Percentiles rank a stretch among this genome's conserved stretches.
phyloP scores from a whole-genome alignment of 2,797 vertebrate genomes.

The Mormyrops attenuatus region DNA sequence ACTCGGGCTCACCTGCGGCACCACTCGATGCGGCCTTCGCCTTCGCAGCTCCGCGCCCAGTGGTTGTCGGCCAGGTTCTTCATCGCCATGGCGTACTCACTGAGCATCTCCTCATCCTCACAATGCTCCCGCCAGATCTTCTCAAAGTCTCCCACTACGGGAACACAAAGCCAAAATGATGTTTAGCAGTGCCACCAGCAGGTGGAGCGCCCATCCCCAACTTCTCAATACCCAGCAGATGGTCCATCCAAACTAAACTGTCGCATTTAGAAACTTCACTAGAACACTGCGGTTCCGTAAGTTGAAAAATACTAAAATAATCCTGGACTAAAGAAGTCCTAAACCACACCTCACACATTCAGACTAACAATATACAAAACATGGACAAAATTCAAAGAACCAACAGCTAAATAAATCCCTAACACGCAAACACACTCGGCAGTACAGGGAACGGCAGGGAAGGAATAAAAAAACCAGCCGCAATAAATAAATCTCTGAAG shows the following conservation, averaged over 20 bases:
- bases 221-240: neutral
- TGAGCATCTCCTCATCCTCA: constrained; percentile 90
- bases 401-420: neutral
- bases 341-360: neutral
- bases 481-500: neutral
- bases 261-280: neutral
- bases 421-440: neutral
- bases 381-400: neutral
- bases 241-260: neutral
- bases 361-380: neutral
- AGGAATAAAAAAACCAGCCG: neutral
- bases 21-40: constrained; percentile 96
- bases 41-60: constrained; percentile 89
- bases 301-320: neutral
- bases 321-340: neutral
- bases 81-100: constrained; percentile 96
- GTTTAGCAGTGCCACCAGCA: neutral
- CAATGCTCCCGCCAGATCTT: constrained; percentile 98
- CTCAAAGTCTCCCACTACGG: constrained; percentile 92
- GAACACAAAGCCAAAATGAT: neutral
- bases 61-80: constrained; percentile 96
- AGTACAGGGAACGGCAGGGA: neutral
- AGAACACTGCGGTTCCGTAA: neutral
- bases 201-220: neutral
- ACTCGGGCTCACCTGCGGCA: constrained; percentile 79